Conservation (phyloP, 2,113 vertebrate species). For the Mesoclemmys tuberculata region DNA sequence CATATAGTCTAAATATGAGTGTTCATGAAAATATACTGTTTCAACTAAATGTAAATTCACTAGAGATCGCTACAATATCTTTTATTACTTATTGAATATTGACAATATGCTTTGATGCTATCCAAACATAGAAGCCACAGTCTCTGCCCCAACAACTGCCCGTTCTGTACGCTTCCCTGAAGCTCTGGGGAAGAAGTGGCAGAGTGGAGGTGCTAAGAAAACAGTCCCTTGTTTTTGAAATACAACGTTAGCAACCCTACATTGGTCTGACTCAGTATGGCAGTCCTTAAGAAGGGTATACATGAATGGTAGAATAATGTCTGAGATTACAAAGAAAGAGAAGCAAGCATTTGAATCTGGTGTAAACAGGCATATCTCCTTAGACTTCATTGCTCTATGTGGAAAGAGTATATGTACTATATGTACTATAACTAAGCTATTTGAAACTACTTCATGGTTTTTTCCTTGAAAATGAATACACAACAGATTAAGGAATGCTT, state of each 20-base stretch:
- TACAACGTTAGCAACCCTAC: no score
- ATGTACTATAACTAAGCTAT: not conserved
- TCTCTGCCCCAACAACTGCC: not conserved
- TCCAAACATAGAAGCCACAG: not conserved
- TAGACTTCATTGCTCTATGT: not conserved
- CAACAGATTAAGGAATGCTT: not conserved
- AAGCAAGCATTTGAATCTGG: no score
- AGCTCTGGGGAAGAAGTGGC: no score
- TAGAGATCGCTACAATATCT: not conserved
- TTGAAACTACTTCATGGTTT: not conserved
- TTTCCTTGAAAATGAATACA: no score
- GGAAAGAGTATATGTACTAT: not conserved
- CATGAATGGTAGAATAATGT: no score
- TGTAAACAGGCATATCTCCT: no score
- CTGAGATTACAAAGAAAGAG: no score
- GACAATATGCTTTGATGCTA: not conserved
- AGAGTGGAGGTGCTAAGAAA: no score
- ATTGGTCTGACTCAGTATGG: no score
- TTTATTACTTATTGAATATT: not conserved
- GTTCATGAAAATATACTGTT: not conserved
- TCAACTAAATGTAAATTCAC: not conserved
- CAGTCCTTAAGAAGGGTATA: no score
- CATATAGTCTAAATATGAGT: not conserved
- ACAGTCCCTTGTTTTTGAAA: no score
- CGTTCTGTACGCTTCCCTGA: no score